phyloP scores from a whole-genome alignment of 37 sponge, comb jelly and placozoan species.

The Spongilla lacustris region DNA sequence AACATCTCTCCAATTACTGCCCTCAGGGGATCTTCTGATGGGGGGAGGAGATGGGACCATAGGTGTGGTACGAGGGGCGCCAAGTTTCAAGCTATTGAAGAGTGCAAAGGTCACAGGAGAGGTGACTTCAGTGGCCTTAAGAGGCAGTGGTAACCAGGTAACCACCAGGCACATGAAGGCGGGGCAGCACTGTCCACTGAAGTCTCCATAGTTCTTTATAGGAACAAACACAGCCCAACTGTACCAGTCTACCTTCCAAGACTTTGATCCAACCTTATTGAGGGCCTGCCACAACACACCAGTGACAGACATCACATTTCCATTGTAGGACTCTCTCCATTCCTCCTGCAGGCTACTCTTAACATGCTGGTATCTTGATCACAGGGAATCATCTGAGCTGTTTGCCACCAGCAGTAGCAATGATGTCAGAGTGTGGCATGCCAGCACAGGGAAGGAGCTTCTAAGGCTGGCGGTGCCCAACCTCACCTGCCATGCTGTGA shows the following conservation, averaged over 20 bases:
- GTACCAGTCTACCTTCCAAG: slow-evolving; percentile 52
- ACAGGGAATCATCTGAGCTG: slow-evolving; percentile 79
- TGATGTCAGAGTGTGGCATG: slow-evolving; percentile 95
- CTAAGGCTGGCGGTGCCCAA: slow-evolving; percentile 87
- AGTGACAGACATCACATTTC: slow-evolving; percentile 87
- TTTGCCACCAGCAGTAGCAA: slow-evolving; percentile 96
- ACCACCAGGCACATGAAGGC: background rate
- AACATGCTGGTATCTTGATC: background rate
- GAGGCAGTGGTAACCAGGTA: slow-evolving; percentile 85
- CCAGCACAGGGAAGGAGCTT: slow-evolving; percentile 89
- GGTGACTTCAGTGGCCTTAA: slow-evolving; percentile 81
- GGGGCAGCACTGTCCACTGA: background rate
- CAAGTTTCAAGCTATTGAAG: slow-evolving; percentile 31
- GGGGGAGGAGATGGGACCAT: slow-evolving; percentile 96
- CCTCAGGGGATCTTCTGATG: slow-evolving; percentile 71
- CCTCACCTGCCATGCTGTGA: slow-evolving; percentile 86
- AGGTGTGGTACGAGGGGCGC: slow-evolving; percentile 45
- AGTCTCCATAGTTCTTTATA: slow-evolving; percentile 63
- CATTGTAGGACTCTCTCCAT: slow-evolving; percentile 43
- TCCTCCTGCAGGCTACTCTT: background rate
- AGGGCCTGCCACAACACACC: slow-evolving; percentile 68
- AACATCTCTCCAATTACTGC: slow-evolving; percentile 42
- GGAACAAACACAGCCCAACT: slow-evolving; percentile 70
- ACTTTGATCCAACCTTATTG: slow-evolving; percentile 63
- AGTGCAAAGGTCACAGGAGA: slow-evolving; percentile 60